Evolutionary conservation across 1,140 invertebrate genomes (phyloP), one percentile per base, ranked within the genome.

Genomic region (Pseudobourletiella spinata): DNA sequence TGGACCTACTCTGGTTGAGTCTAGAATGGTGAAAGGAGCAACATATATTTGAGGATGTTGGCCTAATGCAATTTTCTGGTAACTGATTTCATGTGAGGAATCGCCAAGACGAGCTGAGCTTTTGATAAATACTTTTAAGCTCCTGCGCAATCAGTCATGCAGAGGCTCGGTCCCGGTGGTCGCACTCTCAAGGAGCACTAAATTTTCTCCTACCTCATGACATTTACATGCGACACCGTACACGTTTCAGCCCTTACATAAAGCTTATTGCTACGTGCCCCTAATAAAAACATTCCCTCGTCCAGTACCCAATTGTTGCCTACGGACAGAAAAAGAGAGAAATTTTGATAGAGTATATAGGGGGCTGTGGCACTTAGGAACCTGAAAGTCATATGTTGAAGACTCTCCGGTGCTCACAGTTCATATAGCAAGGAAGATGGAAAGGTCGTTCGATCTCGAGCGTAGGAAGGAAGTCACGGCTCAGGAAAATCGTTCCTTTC

Each of bases 61-160:
- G 25, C 2, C 64, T 65, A 65, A 65, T 65, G 58, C 54, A 52
- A 57, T 65, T 61, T 61, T 50, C 35, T 65, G 58, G 64, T 65
- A 60, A 65, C 18, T 16, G 30, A 52, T 11, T 52, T 24, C 59
- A 52, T 28, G 50, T 28, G 24, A 51, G n/a, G 59, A 60, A 60
- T 60, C 54, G 28, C 35, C 50, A 60, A 60, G 52, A 39, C 50
- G 51, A 24, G 50, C 39, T 65, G 26, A 43, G 57, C 50, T 32
- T 55, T 35, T 55, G 52, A 55, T 55, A 55, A 55, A 30, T 55
- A 39, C 52, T 32, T 32, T 35, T 32, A 51, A 51, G 48, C 48
- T 26, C 28, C 48, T 46, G 18, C 18, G 22, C 32, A 39, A 39
- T 39, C 32, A 39, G 32, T 39, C 8, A 39, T 11, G 32, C 8